Evolutionary conservation across 2,113 vertebrate genomes (phyloP).

Genomic region (Pseudopodoces humilis): DNA sequence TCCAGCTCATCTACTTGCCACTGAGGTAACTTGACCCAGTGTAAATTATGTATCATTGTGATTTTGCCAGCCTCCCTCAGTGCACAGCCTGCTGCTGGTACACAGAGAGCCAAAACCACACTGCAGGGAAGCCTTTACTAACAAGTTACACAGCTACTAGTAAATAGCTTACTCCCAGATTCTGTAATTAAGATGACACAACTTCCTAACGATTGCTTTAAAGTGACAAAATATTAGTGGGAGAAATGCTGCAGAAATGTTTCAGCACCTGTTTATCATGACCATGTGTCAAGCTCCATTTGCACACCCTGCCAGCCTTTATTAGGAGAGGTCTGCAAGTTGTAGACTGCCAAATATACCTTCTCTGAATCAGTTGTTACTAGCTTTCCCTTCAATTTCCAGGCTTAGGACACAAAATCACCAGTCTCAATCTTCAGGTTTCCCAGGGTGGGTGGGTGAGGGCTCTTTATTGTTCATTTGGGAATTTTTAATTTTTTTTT

Average conservation of each 20-base stretch:
- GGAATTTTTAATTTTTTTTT: not conserved
- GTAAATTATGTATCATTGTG: constrained; percentile 19
- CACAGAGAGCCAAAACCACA: not conserved
- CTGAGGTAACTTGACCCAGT: not conserved
- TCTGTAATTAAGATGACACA: not conserved
- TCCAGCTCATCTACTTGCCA: constrained; percentile 30
- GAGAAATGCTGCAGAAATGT: constrained; percentile 5
- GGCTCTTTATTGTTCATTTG: not conserved
- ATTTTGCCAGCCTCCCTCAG: not conserved
- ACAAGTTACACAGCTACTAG: not conserved
- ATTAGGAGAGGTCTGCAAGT: not conserved
- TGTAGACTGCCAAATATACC: not conserved
- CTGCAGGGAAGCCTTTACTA: not conserved
- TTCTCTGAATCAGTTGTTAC: not conserved
- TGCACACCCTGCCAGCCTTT: not conserved
- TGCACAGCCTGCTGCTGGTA: not conserved
- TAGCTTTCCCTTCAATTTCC: not conserved
- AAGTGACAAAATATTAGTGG: constrained; percentile 4
- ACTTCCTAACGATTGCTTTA: not conserved
- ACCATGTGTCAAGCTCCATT: not conserved
- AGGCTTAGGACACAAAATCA: not conserved
- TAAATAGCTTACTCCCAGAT: not conserved
- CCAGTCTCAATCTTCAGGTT: not conserved
- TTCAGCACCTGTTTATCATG: constrained; percentile 29
- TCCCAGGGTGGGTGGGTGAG: not conserved